phyloP scores from a whole-genome alignment of 2,797 vertebrate genomes.

The Anguilla megastoma region DNA sequence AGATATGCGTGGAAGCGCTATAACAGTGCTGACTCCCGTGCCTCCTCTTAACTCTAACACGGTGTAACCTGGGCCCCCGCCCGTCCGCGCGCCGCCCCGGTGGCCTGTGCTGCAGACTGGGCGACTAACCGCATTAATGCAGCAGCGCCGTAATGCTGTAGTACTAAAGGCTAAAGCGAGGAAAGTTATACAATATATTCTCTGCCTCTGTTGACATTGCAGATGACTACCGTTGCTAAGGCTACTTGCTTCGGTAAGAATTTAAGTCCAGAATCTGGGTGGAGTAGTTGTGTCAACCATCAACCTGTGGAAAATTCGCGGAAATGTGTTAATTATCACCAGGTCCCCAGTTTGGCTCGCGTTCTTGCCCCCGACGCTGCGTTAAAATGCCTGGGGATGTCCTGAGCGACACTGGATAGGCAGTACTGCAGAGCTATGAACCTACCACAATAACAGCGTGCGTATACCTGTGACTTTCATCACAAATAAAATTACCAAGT shows the following conservation, averaged over 20 bases:
- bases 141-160: slow-evolving; percentile 54
- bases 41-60: slow-evolving; percentile 18
- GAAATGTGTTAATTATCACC: background rate
- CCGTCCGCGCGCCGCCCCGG: slow-evolving; percentile 53
- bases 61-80: slow-evolving; percentile 30
- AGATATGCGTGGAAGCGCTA: background rate
- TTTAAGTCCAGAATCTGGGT: background rate
- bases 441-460: background rate
- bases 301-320: slow-evolving; percentile 7
- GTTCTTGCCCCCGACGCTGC: background rate
- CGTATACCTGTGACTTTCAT: background rate
- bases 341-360: background rate
- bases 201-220: background rate
- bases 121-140: slow-evolving; percentile 54
- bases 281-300: background rate
- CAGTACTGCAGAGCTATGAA: background rate
- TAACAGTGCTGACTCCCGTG: background rate
- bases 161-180: slow-evolving; percentile 1
- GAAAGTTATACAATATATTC: background rate
- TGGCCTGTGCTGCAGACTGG: slow-evolving; percentile 46
- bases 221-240: background rate
- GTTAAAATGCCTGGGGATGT: background rate
- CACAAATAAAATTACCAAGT: background rate
- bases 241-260: background rate
- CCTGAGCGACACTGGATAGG: background rate